Evolutionary conservation across 2,113 vertebrate genomes (phyloP), one percentile per base, ranked within the genome.

Genomic region (Mola mola): DNA sequence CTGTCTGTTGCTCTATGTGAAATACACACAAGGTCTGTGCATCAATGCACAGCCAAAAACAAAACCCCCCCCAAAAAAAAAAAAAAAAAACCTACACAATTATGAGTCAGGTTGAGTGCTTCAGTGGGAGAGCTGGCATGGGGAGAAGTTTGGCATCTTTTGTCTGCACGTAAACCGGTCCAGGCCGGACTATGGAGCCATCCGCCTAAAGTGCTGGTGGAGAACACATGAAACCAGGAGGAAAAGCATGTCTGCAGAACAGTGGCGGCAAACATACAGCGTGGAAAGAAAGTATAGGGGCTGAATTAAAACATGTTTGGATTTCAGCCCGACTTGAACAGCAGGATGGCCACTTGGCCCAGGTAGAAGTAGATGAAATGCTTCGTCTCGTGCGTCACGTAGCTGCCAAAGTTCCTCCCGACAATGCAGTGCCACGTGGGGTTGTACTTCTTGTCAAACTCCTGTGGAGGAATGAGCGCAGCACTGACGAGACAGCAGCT

Each of bases 331-430:
- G 96, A 98, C 88, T 98, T 98, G 91, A 98, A 98, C 81, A 98
- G 95, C 63, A 98, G 94, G 88, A 98, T 98, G 73, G 97, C 97
- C 85, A 98, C 96, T 88, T 98, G 97, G 88, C 96, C 97, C 91
- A 98, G 93, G 91, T 98, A 98, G 93, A 98, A 98, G 91, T 98
- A 98, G 90, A 98, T 98, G 93, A 98, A 98, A 87, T 98, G 97
- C 92, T 98, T 98, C 17, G 97, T 98, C 92, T 98, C 97, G 0
- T 98, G 97, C 62, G 96, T 98, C 92, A 98, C 96, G 33, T 98
- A 98, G 92, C 97, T 98, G 90, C 96, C 97, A 88, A 98, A 98
- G 93, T 98, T 98, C 87, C 97, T 95, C 88, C 97, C 97, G 84
- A 98, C 97, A 42, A 98, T 98, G 93, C 97, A 98, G 76, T 98